phyloP scores from a whole-genome alignment of 2,797 vertebrate species.

The Chlorospingus semifuscus region DNA sequence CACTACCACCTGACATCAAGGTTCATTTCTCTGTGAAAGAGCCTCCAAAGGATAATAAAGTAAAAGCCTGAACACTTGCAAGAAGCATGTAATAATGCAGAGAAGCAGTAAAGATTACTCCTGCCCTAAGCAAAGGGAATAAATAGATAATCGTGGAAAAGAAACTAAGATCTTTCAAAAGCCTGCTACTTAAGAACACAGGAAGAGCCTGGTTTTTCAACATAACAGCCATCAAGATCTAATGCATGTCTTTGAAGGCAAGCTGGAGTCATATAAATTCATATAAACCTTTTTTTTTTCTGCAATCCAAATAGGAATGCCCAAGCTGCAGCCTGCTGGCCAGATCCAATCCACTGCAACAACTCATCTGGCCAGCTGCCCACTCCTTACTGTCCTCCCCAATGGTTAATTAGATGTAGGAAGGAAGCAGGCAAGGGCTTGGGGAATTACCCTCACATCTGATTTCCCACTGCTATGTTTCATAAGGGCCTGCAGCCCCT shows the following conservation, averaged over 20 bases:
- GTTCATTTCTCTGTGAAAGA: slow-evolving; percentile 39
- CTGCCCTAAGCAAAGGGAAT: not conserved
- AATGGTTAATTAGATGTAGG: not conserved
- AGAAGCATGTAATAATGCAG: slow-evolving; percentile 7
- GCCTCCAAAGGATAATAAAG: slow-evolving; percentile 51
- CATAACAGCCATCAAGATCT: fast-evolving
- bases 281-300: not conserved
- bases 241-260: fast-evolving
- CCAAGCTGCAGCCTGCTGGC: not conserved
- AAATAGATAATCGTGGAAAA: not conserved
- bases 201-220: not conserved
- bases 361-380: not conserved
- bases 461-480: not conserved
- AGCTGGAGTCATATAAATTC: not conserved
- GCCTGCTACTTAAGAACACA: not conserved
- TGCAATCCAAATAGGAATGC: not conserved
- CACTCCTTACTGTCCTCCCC: not conserved
- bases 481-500: not conserved
- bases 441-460: not conserved
- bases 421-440: not conserved
- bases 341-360: not conserved
- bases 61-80: slow-evolving; percentile 26
- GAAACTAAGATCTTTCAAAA: not conserved
- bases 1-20: slow-evolving; percentile 39
- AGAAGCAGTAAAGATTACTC: not conserved